A percentile compares a stretch with the other conserved stretches of the same genome.
Evolutionary conservation across 2,888 invertebrate species (phyloP).

Genomic region (Meta bourneti): DNA sequence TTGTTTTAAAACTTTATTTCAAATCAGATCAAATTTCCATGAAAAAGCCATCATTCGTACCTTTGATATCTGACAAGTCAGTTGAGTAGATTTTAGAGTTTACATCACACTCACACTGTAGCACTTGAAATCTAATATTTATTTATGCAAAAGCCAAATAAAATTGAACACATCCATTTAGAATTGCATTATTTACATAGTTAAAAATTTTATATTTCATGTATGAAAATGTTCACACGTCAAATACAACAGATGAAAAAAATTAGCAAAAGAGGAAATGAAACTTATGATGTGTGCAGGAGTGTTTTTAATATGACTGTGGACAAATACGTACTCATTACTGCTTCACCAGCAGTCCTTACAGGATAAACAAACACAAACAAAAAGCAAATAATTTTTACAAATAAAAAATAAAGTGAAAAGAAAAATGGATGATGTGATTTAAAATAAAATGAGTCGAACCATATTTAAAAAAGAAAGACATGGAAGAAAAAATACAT

Average conservation of each 20-base stretch:
- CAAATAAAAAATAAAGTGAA: conserved; percentile 44
- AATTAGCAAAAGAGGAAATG: not conserved
- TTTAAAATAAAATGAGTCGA: conserved; percentile 38
- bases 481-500: conserved; percentile 51
- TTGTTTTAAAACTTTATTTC: conserved; percentile 39
- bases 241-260: conserved; percentile 35
- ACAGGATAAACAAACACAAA: conserved; percentile 36
- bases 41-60: conserved; percentile 12
- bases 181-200: conserved; percentile 70
- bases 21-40: conserved; percentile 35
- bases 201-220: conserved; percentile 53
- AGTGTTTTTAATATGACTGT: conserved; percentile 21
- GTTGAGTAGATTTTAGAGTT: conserved; percentile 11
- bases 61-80: conserved; percentile 23
- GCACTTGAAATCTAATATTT: conserved; percentile 42
- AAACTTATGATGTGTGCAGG: conserved; percentile 43
- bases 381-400: not conserved
- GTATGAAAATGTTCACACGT: conserved; percentile 50
- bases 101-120: conserved; percentile 17
- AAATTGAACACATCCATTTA: conserved; percentile 62
- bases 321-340: conserved; percentile 23
- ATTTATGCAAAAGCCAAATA: conserved; percentile 64
- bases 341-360: conserved; percentile 22
- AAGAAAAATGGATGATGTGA: conserved; percentile 60
- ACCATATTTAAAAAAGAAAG: conserved; percentile 47